Conservation (phyloP, 2,888 invertebrate species). For the Acleris cristana region DNA sequence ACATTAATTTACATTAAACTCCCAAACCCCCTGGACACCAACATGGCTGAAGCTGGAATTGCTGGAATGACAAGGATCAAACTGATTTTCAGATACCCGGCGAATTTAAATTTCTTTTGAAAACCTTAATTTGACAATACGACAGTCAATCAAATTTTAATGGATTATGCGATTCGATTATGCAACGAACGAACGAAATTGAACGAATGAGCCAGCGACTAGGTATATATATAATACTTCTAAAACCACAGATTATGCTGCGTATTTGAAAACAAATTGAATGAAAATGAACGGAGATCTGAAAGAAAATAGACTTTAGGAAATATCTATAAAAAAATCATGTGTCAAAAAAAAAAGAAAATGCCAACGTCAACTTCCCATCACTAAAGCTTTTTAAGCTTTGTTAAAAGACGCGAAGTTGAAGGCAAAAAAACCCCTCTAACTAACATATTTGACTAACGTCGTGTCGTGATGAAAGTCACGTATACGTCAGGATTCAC, state of each 20-base stretch:
- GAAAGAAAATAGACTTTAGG: not conserved
- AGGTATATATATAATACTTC: no score
- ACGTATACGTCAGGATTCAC: constrained; percentile 26
- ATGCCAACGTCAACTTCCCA: constrained; percentile 1
- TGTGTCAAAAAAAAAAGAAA: no score
- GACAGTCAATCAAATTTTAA: not conserved
- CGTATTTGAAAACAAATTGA: not conserved
- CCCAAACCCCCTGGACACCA: constrained; percentile 56
- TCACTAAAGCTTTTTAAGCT: constrained; percentile 18
- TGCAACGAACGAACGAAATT: constrained; percentile 13
- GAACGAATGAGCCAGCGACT: no score
- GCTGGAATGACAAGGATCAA: not conserved
- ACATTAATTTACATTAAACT: constrained; percentile 55
- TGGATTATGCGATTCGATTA: constrained; percentile 14
- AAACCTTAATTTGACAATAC: constrained; percentile 13
- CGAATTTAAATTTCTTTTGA: constrained; percentile 12
- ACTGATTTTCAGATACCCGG: constrained; percentile 21
- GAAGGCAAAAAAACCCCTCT: no score
- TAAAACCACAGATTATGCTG: no score
- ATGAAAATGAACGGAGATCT: not conserved
- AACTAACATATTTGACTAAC: constrained; percentile 14
- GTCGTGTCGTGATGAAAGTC: constrained; percentile 20
- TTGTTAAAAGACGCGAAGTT: not conserved
- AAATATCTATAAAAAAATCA: no score
- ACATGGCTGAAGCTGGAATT: constrained; percentile 49